These are phyloP conservation scores for Dione vanillae DNA, from an alignment of 2,888 invertebrate species.

Conservation along the genomic window DNA sequence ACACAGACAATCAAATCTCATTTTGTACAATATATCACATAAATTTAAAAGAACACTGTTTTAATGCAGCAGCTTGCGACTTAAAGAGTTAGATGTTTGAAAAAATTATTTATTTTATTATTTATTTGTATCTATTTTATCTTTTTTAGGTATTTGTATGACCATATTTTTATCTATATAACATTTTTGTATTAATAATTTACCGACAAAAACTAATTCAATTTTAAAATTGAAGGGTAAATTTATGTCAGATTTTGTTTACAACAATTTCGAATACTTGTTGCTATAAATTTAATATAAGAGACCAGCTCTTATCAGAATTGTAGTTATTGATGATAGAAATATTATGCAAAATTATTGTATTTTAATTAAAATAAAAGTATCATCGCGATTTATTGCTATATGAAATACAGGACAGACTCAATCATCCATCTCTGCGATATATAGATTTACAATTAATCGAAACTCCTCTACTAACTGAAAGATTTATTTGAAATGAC, in stretches of 20 bases:
- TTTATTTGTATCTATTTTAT: not conserved
- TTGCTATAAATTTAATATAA: not conserved
- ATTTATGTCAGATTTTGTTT: not conserved
- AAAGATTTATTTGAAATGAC: no score
- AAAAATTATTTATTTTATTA: not conserved
- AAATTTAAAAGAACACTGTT: constrained; percentile 63
- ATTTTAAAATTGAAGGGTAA: no score
- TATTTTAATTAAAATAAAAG: not conserved
- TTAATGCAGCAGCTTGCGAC: constrained; percentile 56
- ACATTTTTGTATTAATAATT: not conserved
- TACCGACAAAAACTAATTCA: no score
- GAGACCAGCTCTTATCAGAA: not conserved
- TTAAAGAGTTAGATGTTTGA: constrained; percentile 48
- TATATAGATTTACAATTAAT: no score
- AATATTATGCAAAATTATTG: not conserved
- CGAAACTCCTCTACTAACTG: no score
- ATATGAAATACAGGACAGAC: no score
- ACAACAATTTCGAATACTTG: not conserved
- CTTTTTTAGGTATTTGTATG: no score
- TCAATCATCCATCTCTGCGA: no score
- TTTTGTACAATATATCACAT: constrained; percentile 81
- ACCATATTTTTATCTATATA: no score
- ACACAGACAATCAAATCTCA: constrained; percentile 76
- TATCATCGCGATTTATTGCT: not conserved
- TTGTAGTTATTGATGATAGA: not conserved